A percentile compares a stretch with the other conserved stretches of the same genome.
phyloP scores from a whole-genome alignment of 2,888 invertebrate species.

The Tiphia femorata region DNA sequence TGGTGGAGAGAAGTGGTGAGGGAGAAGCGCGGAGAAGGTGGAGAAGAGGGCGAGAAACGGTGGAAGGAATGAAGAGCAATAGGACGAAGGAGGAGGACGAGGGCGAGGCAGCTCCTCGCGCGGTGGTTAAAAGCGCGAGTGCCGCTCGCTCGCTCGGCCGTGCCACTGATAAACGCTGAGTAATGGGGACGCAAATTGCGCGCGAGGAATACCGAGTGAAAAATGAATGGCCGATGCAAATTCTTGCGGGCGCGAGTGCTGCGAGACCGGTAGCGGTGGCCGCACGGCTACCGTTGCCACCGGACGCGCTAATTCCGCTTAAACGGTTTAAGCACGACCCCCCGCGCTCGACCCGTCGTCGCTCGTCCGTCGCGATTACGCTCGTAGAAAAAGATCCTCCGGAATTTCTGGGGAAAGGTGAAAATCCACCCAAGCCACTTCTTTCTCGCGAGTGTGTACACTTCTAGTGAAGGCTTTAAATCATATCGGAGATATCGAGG shows the following conservation, averaged over 20 bases:
- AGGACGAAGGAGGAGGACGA: no score
- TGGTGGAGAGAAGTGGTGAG: neutral
- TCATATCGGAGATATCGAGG: no score
- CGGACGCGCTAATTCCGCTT: conserved; percentile 15
- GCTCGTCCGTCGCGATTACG: conserved; percentile 4
- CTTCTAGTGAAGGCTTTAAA: no score
- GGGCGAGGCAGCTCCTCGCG: no score
- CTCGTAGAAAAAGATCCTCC: no score
- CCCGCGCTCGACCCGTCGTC: neutral
- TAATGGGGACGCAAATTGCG: conserved; percentile 54
- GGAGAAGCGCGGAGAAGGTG: no score
- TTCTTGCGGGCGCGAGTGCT: conserved; percentile 13
- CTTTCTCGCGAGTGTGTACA: no score
- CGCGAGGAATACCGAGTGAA: conserved; percentile 32
- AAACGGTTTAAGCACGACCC: conserved; percentile 13
- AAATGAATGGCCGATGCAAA: conserved; percentile 45
- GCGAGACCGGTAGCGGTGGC: conserved; percentile 6
- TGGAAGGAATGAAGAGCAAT: no score
- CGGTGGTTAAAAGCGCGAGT: no score
- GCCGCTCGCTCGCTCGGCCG: conserved; percentile 17
- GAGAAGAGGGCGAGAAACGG: no score
- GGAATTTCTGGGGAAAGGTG: no score
- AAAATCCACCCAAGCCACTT: no score
- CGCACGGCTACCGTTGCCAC: conserved; percentile 7
- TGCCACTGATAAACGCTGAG: conserved; percentile 54